phyloP scores from a whole-genome alignment of 2,113 vertebrate species.

The Glaucomys volans region DNA sequence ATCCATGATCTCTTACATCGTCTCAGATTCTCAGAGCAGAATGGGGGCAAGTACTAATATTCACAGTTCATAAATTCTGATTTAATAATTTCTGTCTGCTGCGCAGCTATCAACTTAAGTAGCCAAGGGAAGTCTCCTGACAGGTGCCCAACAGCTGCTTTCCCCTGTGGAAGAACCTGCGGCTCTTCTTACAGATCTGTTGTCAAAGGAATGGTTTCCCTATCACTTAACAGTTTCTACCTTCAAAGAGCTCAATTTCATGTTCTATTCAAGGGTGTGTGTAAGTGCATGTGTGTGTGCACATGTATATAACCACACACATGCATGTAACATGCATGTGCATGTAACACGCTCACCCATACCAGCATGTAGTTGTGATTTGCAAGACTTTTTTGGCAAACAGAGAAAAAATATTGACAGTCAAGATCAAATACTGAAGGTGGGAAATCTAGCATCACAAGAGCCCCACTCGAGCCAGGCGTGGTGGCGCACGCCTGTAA shows the following conservation, averaged over 20 bases:
- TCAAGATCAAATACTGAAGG: background rate
- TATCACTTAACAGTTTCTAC: background rate
- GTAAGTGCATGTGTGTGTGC: rapidly evolving
- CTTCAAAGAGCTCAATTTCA: background rate
- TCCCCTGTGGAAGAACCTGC: background rate
- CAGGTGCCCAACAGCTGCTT: background rate
- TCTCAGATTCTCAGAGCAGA: background rate
- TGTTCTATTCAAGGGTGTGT: background rate
- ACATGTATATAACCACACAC: too few species aligned
- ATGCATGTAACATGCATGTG: too few species aligned
- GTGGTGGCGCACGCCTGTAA: too few species aligned
- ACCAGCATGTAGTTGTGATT: rapidly evolving
- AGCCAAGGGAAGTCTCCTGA: too few species aligned
- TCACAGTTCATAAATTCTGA: background rate
- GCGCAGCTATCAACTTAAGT: background rate
- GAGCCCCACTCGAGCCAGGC: background rate
- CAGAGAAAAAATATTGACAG: background rate
- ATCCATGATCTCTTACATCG: background rate
- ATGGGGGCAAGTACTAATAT: background rate
- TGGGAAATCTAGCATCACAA: background rate
- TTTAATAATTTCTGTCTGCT: background rate
- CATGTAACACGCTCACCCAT: background rate
- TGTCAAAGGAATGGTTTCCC: background rate
- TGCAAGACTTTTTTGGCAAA: background rate
- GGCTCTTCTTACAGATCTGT: background rate